These are phyloP conservation scores for Polypedilum pembai DNA, from an alignment of 1,140 invertebrate species.

Conservation along the genomic window DNA sequence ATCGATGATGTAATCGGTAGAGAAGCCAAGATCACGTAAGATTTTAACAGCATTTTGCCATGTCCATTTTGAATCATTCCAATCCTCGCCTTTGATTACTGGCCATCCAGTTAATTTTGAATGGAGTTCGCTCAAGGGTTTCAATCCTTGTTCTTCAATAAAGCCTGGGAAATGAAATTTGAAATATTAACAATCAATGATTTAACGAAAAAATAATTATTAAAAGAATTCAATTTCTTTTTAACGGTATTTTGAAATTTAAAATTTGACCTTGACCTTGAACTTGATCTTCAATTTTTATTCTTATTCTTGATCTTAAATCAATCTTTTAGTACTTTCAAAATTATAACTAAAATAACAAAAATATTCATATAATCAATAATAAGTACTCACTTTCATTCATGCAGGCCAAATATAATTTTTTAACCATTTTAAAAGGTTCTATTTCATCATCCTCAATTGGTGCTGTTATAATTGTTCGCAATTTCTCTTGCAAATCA, in stretches of 20 bases:
- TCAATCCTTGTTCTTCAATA: slow-evolving; percentile 61
- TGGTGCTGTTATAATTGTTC: slow-evolving; percentile 59
- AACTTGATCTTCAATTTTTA: slow-evolving; percentile 4
- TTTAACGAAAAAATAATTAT: too few relatives aligned
- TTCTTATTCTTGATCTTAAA: too few relatives aligned
- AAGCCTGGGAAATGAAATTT: slow-evolving; percentile 34
- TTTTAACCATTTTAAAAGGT: slow-evolving; percentile 62
- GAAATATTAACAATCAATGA: too few relatives aligned
- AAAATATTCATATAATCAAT: too few relatives aligned
- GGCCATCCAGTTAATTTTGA: slow-evolving; percentile 78
- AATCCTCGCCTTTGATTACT: slow-evolving; percentile 61
- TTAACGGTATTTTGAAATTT: too few relatives aligned
- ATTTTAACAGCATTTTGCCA: slow-evolving; percentile 63
- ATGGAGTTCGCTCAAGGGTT: slow-evolving; percentile 58
- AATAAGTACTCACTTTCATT: slow-evolving; percentile 72
- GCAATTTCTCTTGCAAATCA: slow-evolving; percentile 61
- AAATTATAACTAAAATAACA: too few relatives aligned
- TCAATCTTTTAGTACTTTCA: too few relatives aligned
- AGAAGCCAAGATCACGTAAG: slow-evolving; percentile 58
- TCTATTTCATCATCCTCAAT: slow-evolving; percentile 52
- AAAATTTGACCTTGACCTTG: slow-evolving; percentile 33
- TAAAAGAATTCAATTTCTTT: too few relatives aligned
- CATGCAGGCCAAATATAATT: slow-evolving; percentile 69
- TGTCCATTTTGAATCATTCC: slow-evolving; percentile 50
- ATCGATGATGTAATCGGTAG: slow-evolving; percentile 68